These are phyloP conservation scores for Lordiphosa mommai DNA, from an alignment of 1,140 invertebrate genomes.

Conservation along the genomic window DNA sequence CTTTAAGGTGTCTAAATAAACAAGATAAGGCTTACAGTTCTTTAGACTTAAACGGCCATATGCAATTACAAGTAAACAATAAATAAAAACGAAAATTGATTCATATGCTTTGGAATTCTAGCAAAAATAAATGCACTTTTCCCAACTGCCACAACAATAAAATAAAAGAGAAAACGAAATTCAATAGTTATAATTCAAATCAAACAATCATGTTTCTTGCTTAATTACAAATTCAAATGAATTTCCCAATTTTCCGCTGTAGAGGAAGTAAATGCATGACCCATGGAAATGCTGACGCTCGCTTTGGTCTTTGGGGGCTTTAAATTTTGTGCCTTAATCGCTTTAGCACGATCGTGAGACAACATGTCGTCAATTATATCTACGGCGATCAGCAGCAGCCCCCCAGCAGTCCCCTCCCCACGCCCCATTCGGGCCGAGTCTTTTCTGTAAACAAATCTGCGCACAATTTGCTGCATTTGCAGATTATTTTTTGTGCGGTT, in stretches of 20 bases:
- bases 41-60: conserved; percentile 20
- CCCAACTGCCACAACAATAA: background rate
- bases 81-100: conserved; percentile 26
- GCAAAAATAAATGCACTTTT: background rate
- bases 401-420: background rate
- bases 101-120: conserved; percentile 43
- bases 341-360: conserved; percentile 78
- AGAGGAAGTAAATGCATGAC: background rate
- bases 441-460: conserved; percentile 75
- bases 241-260: no score
- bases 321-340: conserved; percentile 71
- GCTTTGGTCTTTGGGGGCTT: conserved; percentile 25
- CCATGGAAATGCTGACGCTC: background rate
- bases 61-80: conserved; percentile 54
- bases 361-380: conserved; percentile 79
- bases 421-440: conserved; percentile 4
- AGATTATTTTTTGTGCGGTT: conserved; percentile 29
- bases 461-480: conserved; percentile 71
- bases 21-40: conserved; percentile 1
- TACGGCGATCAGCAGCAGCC: conserved; percentile 63
- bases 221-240: background rate
- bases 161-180: conserved; percentile 19
- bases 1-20: conserved; percentile 41
- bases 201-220: background rate
- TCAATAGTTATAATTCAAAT: conserved; percentile 13